phyloP scores from a whole-genome alignment of 2,797 vertebrate species.

The Bradypus variegatus region DNA sequence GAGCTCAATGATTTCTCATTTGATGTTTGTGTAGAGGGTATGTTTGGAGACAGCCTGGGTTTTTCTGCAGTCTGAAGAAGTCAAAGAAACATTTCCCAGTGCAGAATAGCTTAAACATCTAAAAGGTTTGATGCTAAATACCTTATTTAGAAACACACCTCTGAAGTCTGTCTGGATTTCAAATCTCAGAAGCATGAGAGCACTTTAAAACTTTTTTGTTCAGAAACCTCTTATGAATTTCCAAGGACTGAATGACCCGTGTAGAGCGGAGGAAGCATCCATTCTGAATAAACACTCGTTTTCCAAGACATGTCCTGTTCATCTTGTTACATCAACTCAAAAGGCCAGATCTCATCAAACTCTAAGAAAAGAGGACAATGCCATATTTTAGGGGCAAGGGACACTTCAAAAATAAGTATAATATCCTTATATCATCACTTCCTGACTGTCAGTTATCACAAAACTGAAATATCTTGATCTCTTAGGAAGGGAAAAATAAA shows the following conservation, averaged over 20 bases:
- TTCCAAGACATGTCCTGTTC: neutral
- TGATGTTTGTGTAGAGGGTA: neutral
- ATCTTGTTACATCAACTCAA: neutral
- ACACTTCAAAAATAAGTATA: neutral
- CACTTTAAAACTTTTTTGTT: neutral
- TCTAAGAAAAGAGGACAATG: neutral
- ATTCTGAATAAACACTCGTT: neutral
- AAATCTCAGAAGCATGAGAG: neutral
- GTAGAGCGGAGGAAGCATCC: neutral
- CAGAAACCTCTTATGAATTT: neutral
- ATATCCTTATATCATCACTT: neutral
- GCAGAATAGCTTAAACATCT: neutral
- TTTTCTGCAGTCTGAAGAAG: constrained; percentile 3
- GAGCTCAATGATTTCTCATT: neutral
- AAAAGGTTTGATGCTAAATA: neutral
- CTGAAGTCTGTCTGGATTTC: neutral
- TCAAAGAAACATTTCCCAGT: neutral
- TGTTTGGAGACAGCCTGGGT: neutral
- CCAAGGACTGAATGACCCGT: neutral
- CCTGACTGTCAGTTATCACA: neutral
- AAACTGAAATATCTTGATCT: constrained; percentile 10
- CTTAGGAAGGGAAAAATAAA: neutral
- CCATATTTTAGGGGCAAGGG: neutral
- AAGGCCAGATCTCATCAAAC: neutral
- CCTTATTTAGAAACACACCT: neutral